A percentile compares a stretch with the other conserved stretches of the same genome.
phyloP scores from a whole-genome alignment of 2,797 vertebrate species.

The Serranus cabrilla region DNA sequence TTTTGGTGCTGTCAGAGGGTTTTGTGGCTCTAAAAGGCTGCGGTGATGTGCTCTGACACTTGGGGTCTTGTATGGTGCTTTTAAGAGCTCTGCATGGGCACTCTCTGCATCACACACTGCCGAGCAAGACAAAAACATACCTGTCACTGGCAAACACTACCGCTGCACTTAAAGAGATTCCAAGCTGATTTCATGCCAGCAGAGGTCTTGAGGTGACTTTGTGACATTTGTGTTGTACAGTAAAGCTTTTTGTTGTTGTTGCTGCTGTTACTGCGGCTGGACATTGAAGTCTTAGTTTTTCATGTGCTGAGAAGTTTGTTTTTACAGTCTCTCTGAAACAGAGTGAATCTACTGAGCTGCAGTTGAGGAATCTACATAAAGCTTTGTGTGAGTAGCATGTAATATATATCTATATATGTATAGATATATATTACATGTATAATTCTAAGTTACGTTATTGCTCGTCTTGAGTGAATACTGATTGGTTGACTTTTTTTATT shows the following conservation, averaged over 20 bases:
- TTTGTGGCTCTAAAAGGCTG: slow-evolving; percentile 84
- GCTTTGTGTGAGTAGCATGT: neutral
- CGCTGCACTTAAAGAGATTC: slow-evolving; percentile 78
- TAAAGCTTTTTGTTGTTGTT: slow-evolving; percentile 35
- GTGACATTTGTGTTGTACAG: slow-evolving; percentile 64
- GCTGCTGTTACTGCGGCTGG: slow-evolving; percentile 19
- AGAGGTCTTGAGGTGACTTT: slow-evolving; percentile 64
- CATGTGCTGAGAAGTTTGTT: slow-evolving; percentile 19
- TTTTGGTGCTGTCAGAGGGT: slow-evolving; percentile 85
- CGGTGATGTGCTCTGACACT: slow-evolving; percentile 84
- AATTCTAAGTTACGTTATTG: neutral
- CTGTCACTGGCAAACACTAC: slow-evolving; percentile 79
- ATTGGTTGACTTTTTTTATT: slow-evolving; percentile 3
- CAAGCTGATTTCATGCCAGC: slow-evolving; percentile 62
- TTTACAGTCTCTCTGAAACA: neutral
- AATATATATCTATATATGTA: no score
- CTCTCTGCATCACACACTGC: slow-evolving; percentile 79
- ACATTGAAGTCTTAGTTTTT: slow-evolving; percentile 37
- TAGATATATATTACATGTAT: no score
- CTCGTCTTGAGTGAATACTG: neutral
- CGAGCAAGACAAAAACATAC: slow-evolving; percentile 81
- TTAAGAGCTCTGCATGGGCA: slow-evolving; percentile 84
- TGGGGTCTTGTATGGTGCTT: slow-evolving; percentile 80
- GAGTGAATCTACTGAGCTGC: neutral
- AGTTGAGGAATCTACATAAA: neutral